These are phyloP conservation scores for Stramonita haemastoma DNA, from an alignment of 2,888 invertebrate species.

Conservation along the genomic window DNA sequence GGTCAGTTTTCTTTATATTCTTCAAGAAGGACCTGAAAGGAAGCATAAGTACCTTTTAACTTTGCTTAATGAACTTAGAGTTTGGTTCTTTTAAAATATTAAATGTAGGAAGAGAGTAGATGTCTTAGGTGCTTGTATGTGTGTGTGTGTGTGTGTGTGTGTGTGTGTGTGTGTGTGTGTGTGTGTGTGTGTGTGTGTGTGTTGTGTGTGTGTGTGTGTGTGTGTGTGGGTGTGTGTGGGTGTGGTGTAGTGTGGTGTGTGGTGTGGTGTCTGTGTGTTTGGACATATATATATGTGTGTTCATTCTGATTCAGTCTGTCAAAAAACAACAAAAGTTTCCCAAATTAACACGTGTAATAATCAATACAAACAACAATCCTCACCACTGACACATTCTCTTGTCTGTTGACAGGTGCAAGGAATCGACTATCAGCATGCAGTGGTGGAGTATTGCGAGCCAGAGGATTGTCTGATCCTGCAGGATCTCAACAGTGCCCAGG, in stretches of 20 bases:
- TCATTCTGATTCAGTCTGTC: neutral
- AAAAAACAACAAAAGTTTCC: no score
- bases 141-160: slow-evolving; percentile 16
- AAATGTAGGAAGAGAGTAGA: neutral
- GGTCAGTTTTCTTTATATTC: no score
- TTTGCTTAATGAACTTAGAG: no score
- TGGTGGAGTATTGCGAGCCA: slow-evolving; percentile 75
- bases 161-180: neutral
- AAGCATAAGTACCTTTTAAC: no score
- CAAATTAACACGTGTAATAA: neutral
- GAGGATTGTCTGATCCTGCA: slow-evolving; percentile 76
- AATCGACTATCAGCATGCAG: slow-evolving; percentile 77
- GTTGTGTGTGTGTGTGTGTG: neutral
- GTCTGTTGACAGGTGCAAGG: slow-evolving; percentile 64
- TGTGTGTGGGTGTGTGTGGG: neutral
- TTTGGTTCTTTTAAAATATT: no score
- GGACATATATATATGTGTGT: neutral
- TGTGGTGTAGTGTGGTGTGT: neutral
- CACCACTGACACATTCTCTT: neutral
- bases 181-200: no score
- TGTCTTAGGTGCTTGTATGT: neutral
- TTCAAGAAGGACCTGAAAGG: no score
- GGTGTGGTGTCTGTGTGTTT: neutral
- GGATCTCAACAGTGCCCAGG: slow-evolving; percentile 77
- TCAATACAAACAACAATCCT: neutral